Percentiles rank a stretch among this genome's conserved stretches.
These are phyloP conservation scores for Takifugu bimaculatus DNA, from an alignment of 2,113 vertebrate genomes.

Conservation along the genomic window DNA sequence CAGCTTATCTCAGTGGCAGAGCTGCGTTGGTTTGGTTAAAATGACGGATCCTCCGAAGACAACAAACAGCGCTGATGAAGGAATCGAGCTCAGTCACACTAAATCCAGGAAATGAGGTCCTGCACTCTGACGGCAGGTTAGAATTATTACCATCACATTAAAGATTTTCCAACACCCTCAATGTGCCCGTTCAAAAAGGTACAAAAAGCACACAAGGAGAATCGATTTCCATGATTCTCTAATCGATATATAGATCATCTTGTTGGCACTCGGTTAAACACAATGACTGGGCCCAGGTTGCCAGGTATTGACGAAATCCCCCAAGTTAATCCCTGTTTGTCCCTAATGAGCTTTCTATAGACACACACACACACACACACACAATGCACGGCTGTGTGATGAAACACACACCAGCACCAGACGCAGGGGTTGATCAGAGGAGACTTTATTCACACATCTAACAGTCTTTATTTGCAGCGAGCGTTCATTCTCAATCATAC, in stretches of 20 bases:
- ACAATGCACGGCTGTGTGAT: not conserved
- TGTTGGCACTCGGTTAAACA: constrained; percentile 42
- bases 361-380: constrained; percentile 12
- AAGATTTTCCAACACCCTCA: not conserved
- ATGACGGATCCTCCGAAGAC: no score
- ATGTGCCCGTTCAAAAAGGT: constrained; percentile 14
- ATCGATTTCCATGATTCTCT: constrained; percentile 59
- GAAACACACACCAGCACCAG: no score
- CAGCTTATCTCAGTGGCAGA: no score
- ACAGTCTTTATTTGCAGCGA: constrained; percentile 5
- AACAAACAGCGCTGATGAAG: no score
- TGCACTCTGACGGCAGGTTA: no score
- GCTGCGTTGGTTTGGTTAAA: no score
- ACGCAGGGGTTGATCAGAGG: no score
- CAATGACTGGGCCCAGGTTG: constrained; percentile 28
- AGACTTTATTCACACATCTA: constrained; percentile 16
- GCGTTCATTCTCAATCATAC: constrained; percentile 4
- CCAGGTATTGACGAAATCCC: constrained; percentile 49
- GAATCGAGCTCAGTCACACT: no score
- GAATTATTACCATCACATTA: not conserved
- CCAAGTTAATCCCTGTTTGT: constrained; percentile 32
- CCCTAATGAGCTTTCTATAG: constrained; percentile 43
- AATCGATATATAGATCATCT: constrained; percentile 55
- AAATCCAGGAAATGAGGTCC: no score
- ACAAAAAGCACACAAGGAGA: constrained; percentile 26